A percentile compares a stretch with the other conserved stretches of the same genome.
Evolutionary conservation across 2,113 vertebrate genomes (phyloP).

Genomic region (Noturus placidus): DNA sequence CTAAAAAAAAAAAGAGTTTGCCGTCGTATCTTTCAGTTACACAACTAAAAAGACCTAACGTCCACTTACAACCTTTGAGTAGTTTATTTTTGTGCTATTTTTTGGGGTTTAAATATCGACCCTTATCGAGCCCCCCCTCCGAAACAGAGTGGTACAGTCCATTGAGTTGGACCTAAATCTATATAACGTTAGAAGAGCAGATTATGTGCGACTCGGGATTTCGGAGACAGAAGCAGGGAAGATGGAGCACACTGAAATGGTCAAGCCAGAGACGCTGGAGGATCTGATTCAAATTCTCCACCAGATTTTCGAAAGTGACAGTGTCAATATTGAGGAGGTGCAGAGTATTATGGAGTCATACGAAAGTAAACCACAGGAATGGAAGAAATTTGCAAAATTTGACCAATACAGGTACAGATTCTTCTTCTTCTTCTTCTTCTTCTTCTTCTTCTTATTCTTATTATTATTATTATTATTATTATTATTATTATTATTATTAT

Average conservation of each 20-base stretch:
- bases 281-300: slow-evolving; percentile 83
- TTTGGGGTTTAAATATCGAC: rapidly evolving
- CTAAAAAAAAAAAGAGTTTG: background rate
- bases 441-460: background rate
- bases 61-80: no score
- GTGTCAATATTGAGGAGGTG: slow-evolving; percentile 85
- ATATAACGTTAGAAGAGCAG: background rate
- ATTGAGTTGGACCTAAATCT: slow-evolving; percentile 1
- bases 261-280: slow-evolving; percentile 77
- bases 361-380: slow-evolving; percentile 84
- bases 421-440: background rate
- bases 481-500: background rate
- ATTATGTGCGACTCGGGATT: background rate
- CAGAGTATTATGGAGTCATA: slow-evolving; percentile 88
- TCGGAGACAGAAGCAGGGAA: background rate
- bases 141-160: slow-evolving; percentile 69
- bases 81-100: slow-evolving; percentile 1
- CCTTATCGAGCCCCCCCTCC: background rate
- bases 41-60: background rate
- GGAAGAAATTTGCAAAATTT: slow-evolving; percentile 83
- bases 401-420: slow-evolving; percentile 86
- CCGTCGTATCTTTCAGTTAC: background rate
- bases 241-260: slow-evolving; percentile 80
- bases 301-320: slow-evolving; percentile 78
- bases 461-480: background rate